Evolutionary conservation across 1,140 invertebrate species (phyloP), one percentile per base, ranked within the genome.

Genomic region (Dendrolimus punctatus): DNA sequence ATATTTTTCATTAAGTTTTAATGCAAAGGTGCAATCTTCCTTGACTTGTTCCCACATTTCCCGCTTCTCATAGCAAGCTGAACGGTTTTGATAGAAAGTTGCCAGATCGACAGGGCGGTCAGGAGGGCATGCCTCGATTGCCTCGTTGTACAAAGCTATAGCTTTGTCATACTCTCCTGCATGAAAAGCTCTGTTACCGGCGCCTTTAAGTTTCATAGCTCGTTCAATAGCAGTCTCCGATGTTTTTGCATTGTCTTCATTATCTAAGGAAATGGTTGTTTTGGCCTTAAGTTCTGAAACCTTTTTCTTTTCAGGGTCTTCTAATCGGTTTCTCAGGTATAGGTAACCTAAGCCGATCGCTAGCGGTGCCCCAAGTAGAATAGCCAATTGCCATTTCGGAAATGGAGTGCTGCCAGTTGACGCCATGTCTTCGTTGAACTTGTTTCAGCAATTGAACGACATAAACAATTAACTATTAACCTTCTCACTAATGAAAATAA

Each of bases 1-100:
- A 88, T 99, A 99, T 62, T 91, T 93, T 49, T 93, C 92, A 85
- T 98, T 97, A 2, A 94, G 88, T 75, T 95, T 91, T 37, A 99
- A 86, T 5, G 97, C 96, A 81, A 90, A 91, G 4, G 92, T 91
- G 80, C 96, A 98, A 80, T 99, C 97, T 59, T 92, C 90, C 65
- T 96, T 93, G 0, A 98, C 96, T 58, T 92, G 89, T 54, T 91
- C 91, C 89, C 93, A 95, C 79, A 96, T 95, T 85, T 95, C 94
- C 87, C 97, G 88, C 77, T 97, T 95, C 85, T 98, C 97, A 88
- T 96, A 96, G 37, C 96, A 95, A 42, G 97, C 98, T 5, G 97
- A 98, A 74, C 96, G 91, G 75, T 99, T 99, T 82, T 99, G 97
- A 85, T 98, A 98, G 80, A 96, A 97, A 8, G 94, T 97, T 5